A percentile compares a stretch with the other conserved stretches of the same genome.
Evolutionary conservation across 2,888 invertebrate genomes (phyloP).

Genomic region (Agriopis marginaria): DNA sequence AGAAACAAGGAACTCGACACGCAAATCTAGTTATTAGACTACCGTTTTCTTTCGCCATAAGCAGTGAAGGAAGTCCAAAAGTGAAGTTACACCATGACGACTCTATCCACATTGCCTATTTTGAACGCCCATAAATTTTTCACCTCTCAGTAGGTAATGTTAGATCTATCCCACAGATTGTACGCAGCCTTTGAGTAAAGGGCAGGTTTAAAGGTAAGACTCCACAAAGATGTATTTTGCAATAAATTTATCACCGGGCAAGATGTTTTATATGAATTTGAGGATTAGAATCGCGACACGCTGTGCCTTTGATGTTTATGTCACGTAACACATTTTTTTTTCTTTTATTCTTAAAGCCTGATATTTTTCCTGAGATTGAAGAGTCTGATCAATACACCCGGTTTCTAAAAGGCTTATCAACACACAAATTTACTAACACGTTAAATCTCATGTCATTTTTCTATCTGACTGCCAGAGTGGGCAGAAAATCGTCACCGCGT

Average conservation of each 20-base stretch:
- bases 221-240: not conserved
- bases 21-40: slow-evolving; percentile 36
- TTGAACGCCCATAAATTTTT: slow-evolving; percentile 37
- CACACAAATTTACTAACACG: no score
- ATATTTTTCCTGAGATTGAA: no score
- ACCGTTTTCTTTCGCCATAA: slow-evolving; percentile 32
- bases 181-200: slow-evolving; percentile 27
- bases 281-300: not conserved
- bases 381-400: no score
- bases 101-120: slow-evolving; percentile 29
- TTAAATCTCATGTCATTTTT: no score
- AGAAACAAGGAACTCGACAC: slow-evolving; percentile 28
- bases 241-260: not conserved
- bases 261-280: not conserved
- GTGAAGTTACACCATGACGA: slow-evolving; percentile 11
- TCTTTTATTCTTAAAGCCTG: no score
- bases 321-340: slow-evolving; percentile 41
- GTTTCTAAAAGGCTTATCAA: no score
- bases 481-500: no score
- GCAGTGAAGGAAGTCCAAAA: slow-evolving; percentile 27
- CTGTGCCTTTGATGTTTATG: no score
- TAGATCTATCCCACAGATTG: slow-evolving; percentile 42
- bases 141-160: slow-evolving; percentile 34
- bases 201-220: slow-evolving; percentile 16
- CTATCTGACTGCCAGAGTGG: no score